These are phyloP conservation scores for Enteromius unitaeniatus DNA, from an alignment of 2,797 vertebrate genomes.

Conservation along the genomic window DNA sequence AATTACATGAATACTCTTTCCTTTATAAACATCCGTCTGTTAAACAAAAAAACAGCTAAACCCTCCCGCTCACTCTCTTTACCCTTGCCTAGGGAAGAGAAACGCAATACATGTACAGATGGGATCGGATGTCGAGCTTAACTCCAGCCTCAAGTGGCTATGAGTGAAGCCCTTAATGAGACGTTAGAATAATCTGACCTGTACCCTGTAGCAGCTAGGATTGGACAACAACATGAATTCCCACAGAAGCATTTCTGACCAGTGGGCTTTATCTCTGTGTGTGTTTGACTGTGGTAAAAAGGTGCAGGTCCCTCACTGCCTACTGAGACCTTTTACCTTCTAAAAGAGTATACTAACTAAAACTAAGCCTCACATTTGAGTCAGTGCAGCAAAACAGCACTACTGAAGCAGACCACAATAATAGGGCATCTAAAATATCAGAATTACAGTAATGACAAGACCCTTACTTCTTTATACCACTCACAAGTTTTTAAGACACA, in stretches of 20 bases:
- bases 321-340: background rate
- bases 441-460: background rate
- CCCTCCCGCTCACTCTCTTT: background rate
- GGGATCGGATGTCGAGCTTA: slow-evolving; percentile 36
- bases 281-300: background rate
- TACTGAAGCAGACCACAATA: background rate
- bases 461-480: background rate
- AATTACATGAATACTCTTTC: slow-evolving; percentile 1
- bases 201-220: slow-evolving; percentile 30
- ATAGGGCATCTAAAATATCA: background rate
- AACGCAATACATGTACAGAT: background rate
- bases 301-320: background rate
- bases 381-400: background rate
- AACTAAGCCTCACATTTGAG: background rate
- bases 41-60: slow-evolving; percentile 18
- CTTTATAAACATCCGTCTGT: slow-evolving; percentile 9
- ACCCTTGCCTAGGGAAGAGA: background rate
- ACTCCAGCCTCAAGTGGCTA: slow-evolving; percentile 43
- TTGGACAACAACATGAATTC: slow-evolving; percentile 31
- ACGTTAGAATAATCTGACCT: slow-evolving; percentile 48
- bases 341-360: background rate
- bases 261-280: slow-evolving; percentile 30
- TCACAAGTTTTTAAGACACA: background rate
- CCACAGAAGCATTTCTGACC: slow-evolving; percentile 41
- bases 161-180: slow-evolving; percentile 49